Evolutionary conservation across 2,888 invertebrate species (phyloP), one percentile per base, ranked within the genome.

Genomic region (Drosophila trichaetosa): DNA sequence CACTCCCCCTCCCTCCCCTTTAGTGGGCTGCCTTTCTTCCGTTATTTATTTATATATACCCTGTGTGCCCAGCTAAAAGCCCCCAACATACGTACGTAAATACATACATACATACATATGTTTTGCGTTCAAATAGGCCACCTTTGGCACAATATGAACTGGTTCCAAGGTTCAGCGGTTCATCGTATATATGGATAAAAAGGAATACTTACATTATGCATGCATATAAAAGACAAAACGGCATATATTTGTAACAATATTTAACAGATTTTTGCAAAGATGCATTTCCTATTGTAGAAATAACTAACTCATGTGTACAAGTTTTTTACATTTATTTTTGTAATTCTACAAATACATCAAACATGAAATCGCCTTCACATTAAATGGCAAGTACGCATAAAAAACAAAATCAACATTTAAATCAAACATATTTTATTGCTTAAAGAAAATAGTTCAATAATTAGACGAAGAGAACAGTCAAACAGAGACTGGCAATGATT

Each of bases 271-370:
- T 63, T 58, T 70, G 68, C 67, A 75, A 74, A 56, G 69, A 72
- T 87, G 87, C 87, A 87, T 89, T 88, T 90, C 87, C 90, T 86
- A 86, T 73, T 79, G 74, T 89, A 89, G 90, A 79, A 75, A 72
- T 76, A 86, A 86, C 87, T 80, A 87, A 90, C 83, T 79, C 86
- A 82, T 73, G 67, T 85, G 85, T 85, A 85, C 85, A 85, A 85
- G 90, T 88, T 86, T 86, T 83, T 87, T 87, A 83, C 79, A 87
- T 90, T 87, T 87, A 90, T 87, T 87, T 87, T 87, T 87, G 73
- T 90, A 87, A 81, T 75, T 81, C 83, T 78, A 89, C 73, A 83
- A 87, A 63, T 56, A 58, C 79, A 74, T 82, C 57, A 62, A 72
- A 74, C 60, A 76, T 67, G 40, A 76, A 60, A 82, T 60, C 60